phyloP scores from a whole-genome alignment of 2,888 invertebrate genomes.

The Pseudolycoriella hygida region DNA sequence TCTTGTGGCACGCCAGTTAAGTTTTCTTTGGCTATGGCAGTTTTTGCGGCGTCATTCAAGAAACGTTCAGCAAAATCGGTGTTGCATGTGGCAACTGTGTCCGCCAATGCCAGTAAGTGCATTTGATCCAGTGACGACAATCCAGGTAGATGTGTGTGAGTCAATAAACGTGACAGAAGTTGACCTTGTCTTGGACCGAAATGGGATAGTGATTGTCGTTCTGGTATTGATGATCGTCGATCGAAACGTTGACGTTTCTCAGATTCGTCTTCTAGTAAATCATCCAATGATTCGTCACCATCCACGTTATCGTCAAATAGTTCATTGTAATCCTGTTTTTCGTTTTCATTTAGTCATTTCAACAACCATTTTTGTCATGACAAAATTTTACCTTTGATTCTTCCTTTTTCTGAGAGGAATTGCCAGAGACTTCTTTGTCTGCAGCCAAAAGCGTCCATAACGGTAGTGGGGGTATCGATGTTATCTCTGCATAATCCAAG shows the following conservation, averaged over 20 bases:
- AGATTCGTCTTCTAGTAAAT: conserved; percentile 56
- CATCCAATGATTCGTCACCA: conserved; percentile 66
- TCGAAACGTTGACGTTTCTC: conserved; percentile 37
- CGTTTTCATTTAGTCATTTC: not conserved
- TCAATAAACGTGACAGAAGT: conserved; percentile 71
- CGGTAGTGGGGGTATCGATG: conserved; percentile 94
- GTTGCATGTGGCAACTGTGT: conserved; percentile 90
- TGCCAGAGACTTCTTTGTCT: conserved; percentile 63
- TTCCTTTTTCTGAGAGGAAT: conserved; percentile 22
- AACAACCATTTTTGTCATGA: not conserved
- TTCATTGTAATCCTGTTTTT: conserved; percentile 61
- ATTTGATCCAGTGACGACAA: conserved; percentile 95
- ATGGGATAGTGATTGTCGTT: conserved; percentile 59
- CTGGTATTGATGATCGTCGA: conserved; percentile 46
- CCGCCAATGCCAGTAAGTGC: conserved; percentile 96
- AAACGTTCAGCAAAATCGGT: conserved; percentile 74
- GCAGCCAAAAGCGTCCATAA: conserved; percentile 91
- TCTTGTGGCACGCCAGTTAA: conserved; percentile 35
- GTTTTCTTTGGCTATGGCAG: conserved; percentile 46
- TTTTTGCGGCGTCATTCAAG: conserved; percentile 48
- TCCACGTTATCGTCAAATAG: conserved; percentile 69
- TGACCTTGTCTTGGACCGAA: conserved; percentile 78
- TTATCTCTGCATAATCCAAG: conserved; percentile 86
- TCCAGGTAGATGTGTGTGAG: conserved; percentile 89
- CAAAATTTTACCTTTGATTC: conserved; percentile 33